phyloP scores from a whole-genome alignment of 2,113 vertebrate species.

The Ptychochromis oligacanthus region DNA sequence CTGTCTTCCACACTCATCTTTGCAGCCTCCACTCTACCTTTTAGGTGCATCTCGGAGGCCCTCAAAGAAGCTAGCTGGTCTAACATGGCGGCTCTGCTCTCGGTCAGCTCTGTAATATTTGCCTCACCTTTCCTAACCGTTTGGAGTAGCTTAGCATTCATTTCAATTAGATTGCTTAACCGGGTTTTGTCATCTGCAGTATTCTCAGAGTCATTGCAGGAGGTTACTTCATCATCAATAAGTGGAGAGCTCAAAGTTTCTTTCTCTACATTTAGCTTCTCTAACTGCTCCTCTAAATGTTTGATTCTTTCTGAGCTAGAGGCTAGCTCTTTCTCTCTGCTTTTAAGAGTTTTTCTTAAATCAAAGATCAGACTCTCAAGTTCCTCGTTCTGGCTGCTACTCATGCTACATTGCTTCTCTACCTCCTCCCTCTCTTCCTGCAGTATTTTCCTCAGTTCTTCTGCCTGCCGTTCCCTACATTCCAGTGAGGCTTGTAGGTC shows the following conservation, averaged over 20 bases:
- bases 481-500: conserved; percentile 78
- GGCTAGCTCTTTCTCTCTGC: conserved; percentile 78
- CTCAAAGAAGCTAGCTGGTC: conserved; percentile 68
- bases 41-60: conserved; percentile 83
- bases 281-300: conserved; percentile 82
- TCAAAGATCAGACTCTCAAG: conserved; percentile 73
- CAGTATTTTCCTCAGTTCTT: conserved; percentile 73
- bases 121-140: conserved; percentile 71
- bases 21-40: conserved; percentile 67
- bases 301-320: conserved; percentile 79
- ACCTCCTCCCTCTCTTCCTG: conserved; percentile 74
- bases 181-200: conserved; percentile 58
- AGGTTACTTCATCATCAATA: conserved; percentile 64
- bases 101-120: conserved; percentile 68
- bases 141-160: conserved; percentile 72
- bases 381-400: conserved; percentile 66
- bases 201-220: conserved; percentile 59
- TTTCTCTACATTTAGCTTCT: conserved; percentile 79
- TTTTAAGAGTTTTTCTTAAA: conserved; percentile 76
- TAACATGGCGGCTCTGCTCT: conserved; percentile 72
- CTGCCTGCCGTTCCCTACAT: conserved; percentile 75
- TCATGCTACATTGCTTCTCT: conserved; percentile 64
- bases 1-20: conserved; percentile 70
- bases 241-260: conserved; percentile 72
- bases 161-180: conserved; percentile 66